Percentiles rank a stretch among this genome's conserved stretches.
phyloP scores from a whole-genome alignment of 2,797 vertebrate genomes.

The Sebastes alutus region DNA sequence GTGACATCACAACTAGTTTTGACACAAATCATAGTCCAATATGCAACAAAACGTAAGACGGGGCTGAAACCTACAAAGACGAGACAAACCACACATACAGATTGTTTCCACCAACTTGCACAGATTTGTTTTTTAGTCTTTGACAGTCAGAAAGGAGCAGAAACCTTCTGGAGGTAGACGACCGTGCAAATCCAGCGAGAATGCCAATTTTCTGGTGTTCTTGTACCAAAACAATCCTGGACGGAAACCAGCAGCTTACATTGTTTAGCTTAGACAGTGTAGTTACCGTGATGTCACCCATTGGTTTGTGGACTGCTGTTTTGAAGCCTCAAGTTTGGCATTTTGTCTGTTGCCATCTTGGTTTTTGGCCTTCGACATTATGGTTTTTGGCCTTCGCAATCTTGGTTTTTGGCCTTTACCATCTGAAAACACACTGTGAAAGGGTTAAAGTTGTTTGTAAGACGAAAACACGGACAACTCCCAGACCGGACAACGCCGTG shows the following conservation, averaged over 20 bases:
- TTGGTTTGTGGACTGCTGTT: no score
- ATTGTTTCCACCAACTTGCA: not conserved
- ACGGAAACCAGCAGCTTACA: not conserved
- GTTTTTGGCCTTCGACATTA: fast-evolving
- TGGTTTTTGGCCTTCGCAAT: no score
- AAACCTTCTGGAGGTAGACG: not conserved
- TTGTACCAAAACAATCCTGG: not conserved
- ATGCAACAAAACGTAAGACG: not conserved
- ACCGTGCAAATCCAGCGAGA: not conserved
- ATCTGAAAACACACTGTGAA: no score
- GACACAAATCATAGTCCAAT: not conserved
- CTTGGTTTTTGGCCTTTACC: no score
- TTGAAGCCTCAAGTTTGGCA: no score
- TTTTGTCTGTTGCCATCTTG: no score
- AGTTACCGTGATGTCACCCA: no score
- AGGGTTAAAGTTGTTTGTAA: no score
- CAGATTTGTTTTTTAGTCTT: not conserved
- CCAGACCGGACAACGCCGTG: no score
- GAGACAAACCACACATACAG: not conserved
- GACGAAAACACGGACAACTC: no score
- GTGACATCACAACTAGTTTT: not conserved
- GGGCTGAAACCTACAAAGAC: not conserved
- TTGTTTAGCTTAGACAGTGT: no score
- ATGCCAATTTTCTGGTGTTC: not conserved
- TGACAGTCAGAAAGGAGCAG: not conserved